A percentile compares a stretch with the other conserved stretches of the same genome.
phyloP scores from a whole-genome alignment of 64 coral and sea anemone genomes.

The Orbicella faveolata region DNA sequence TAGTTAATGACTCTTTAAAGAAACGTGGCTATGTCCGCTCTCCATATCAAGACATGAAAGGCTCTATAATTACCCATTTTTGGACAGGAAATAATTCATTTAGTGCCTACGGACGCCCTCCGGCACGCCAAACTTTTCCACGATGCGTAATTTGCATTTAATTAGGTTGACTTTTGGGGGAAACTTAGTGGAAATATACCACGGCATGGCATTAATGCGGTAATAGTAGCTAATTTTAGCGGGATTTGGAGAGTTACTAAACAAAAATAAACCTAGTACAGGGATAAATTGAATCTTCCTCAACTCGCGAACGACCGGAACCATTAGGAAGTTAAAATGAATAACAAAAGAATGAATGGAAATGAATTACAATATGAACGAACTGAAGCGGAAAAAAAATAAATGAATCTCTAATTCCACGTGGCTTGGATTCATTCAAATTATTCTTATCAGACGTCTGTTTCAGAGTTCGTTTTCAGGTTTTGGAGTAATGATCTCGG shows the following conservation, averaged over 20 bases:
- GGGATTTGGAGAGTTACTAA: background rate
- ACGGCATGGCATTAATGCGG: background rate
- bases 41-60: background rate
- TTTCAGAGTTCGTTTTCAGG: too few species aligned
- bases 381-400: too few species aligned
- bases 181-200: background rate
- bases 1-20: background rate
- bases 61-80: background rate
- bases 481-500: too few species aligned
- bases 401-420: too few species aligned
- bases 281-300: background rate
- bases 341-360: background rate
- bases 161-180: background rate
- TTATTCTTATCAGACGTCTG: too few species aligned
- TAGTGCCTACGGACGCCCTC: background rate
- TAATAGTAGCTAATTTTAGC: background rate
- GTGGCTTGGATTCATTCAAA: too few species aligned
- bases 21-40: background rate
- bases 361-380: background rate
- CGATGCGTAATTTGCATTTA: background rate
- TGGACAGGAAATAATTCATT: background rate
- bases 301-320: background rate
- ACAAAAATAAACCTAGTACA: background rate
- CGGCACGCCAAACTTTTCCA: background rate
- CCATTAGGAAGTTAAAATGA: background rate